phyloP scores from a whole-genome alignment of 2,888 invertebrate genomes.

The Poecilobothrus nobilitatus region DNA sequence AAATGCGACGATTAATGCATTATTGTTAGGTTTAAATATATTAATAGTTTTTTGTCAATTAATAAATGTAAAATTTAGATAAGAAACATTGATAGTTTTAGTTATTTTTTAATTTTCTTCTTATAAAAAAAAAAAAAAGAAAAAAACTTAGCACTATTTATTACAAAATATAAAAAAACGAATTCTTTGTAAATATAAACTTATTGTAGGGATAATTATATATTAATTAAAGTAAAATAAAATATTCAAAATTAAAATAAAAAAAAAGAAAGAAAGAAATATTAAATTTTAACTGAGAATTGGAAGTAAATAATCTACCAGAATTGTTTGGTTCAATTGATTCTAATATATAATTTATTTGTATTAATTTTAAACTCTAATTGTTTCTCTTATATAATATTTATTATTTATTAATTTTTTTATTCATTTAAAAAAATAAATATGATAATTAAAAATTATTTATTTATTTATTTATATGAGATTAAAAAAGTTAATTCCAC shows the following conservation, averaged over 20 bases:
- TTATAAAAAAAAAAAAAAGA: background rate
- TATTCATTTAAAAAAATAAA: no score
- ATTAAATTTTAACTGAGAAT: background rate
- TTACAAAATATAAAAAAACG: background rate
- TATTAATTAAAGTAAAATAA: background rate
- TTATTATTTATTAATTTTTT: no score
- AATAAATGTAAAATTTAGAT: slow-evolving; percentile 19
- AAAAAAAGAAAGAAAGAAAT: background rate
- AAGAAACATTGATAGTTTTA: slow-evolving; percentile 14
- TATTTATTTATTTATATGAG: no score
- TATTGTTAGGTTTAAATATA: slow-evolving; percentile 18
- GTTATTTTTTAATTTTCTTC: background rate
- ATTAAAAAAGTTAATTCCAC: no score
- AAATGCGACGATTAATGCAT: slow-evolving; percentile 16
- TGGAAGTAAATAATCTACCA: no score
- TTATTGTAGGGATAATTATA: background rate
- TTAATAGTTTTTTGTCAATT: slow-evolving; percentile 23
- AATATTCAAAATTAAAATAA: background rate
- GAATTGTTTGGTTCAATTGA: no score
- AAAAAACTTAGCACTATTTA: background rate
- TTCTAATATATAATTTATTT: no score
- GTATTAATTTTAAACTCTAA: no score
- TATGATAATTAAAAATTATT: no score
- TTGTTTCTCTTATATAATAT: no score
- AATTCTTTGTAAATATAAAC: slow-evolving; percentile 11